Base-by-base conservation (phyloP, 2,113 vertebrate genomes). In the Neolamprologus fasciatus region DNA sequence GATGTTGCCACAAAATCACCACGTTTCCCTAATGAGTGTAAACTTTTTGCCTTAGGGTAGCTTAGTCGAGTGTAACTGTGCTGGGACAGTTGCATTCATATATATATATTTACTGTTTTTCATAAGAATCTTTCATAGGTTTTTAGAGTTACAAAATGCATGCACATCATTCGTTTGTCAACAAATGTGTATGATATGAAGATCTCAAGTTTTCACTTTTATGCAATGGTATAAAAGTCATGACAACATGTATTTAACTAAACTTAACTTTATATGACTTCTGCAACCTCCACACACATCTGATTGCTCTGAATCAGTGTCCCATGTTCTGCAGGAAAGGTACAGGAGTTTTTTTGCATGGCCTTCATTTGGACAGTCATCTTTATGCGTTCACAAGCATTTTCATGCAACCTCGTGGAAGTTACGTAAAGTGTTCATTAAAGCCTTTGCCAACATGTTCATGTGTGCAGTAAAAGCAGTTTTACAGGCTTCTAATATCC, bases 351-450 rank as follows among this genome's bases (percentile, higher is more conserved):
- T 50, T 55, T 50, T 76, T 76, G 23, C 14, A 50, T 12, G 42
- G 1, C 23, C 42, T 47, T 47, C 40, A 76, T 47, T 50, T 28
- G 42, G 42, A 45, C 71, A 47, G 42, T 9, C 71, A 28, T 5
- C 16, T 50, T 47, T 50, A 31, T 50, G 42, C 0, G 0, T 47
- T 76, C 9, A 28, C 23, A 50, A 31, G 23, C 2, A 0, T 47
- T 63, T 12, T 50, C 26, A 28, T 31, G 42, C 26, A 78, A 31
- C 42, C 23, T 50, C 7, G 26, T 78, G 26, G 45, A 50, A 3
- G 42, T 78, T 76, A 19, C 26, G 3, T 63, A 9, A 50, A 33
- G 31, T 47, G 40, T 40, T 63, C 37, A 82, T 11, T 47, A 63
- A 33, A 63, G 11, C 37, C 55, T n/a, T 26, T 8, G 19, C 35